Evolutionary conservation across 2,888 invertebrate species (phyloP).

Genomic region (Cordilura impudica): DNA sequence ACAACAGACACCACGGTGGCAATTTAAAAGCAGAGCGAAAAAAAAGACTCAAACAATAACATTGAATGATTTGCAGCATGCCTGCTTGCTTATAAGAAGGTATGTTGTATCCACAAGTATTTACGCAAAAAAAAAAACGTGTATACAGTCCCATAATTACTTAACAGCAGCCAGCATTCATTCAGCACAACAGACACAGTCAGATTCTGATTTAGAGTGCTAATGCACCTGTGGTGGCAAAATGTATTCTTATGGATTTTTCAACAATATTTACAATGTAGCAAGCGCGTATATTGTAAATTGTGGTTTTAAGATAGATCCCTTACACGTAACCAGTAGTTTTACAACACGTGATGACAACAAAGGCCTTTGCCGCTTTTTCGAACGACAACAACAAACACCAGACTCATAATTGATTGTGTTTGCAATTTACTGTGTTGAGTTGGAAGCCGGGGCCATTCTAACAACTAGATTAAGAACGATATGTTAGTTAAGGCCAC

Average conservation of each 20-base stretch:
- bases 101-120: too few relatives aligned
- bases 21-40: neutral
- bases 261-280: constrained; percentile 8
- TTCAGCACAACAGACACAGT: neutral
- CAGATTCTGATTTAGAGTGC: constrained; percentile 3
- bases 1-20: constrained; percentile 22
- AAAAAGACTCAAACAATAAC: neutral
- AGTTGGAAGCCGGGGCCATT: constrained; percentile 12
- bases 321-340: constrained; percentile 39
- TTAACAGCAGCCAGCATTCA: constrained; percentile 6
- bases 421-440: constrained; percentile 36
- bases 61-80: constrained; percentile 19
- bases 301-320: constrained; percentile 15
- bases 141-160: constrained; percentile 36
- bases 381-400: neutral
- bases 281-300: constrained; percentile 31
- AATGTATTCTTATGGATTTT: constrained; percentile 46
- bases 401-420: constrained; percentile 34
- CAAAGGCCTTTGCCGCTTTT: constrained; percentile 40
- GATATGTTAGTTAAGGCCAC: neutral
- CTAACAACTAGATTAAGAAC: neutral
- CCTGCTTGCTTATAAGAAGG: too few relatives aligned
- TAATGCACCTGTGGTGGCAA: constrained; percentile 52
- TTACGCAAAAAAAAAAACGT: constrained; percentile 35
- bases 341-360: constrained; percentile 12